phyloP scores from a whole-genome alignment of 1,140 invertebrate genomes.

The Mercenaria mercenaria region DNA sequence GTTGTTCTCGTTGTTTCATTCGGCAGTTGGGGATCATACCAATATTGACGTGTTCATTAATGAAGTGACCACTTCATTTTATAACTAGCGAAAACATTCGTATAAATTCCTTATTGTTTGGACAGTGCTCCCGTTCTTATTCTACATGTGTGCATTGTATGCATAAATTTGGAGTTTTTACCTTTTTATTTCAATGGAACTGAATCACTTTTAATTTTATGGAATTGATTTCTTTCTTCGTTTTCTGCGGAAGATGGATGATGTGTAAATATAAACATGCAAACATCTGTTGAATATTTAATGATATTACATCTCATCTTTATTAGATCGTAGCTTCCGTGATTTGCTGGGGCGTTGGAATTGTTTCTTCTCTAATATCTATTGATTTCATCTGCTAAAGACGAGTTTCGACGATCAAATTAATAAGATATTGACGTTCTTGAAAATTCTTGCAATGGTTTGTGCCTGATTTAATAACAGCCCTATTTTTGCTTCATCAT shows the following conservation, averaged over 20 bases:
- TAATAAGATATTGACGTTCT: conserved; percentile 37
- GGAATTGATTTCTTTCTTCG: not conserved
- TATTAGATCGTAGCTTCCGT: not conserved
- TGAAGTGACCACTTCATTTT: too few species aligned
- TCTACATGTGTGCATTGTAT: too few species aligned
- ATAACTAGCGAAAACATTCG: too few species aligned
- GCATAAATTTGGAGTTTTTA: too few species aligned
- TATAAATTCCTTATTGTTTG: too few species aligned
- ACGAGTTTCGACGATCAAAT: not conserved
- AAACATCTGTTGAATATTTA: not conserved
- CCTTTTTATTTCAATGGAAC: too few species aligned
- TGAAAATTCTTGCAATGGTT: not conserved
- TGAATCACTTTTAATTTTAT: too few species aligned
- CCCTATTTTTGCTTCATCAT: conserved; percentile 37
- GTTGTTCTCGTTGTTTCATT: not conserved
- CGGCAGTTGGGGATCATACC: not conserved
- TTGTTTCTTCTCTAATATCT: conserved; percentile 14
- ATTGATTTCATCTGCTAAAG: conserved; percentile 13
- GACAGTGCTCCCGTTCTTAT: too few species aligned
- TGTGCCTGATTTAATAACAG: conserved; percentile 4
- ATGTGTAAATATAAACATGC: not conserved
- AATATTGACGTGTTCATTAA: not conserved
- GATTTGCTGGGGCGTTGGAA: not conserved
- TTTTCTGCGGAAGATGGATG: not conserved
- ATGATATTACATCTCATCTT: not conserved